These are phyloP conservation scores for Palythoa grandis DNA, from an alignment of 92 coral and sea anemone species.

Conservation along the genomic window DNA sequence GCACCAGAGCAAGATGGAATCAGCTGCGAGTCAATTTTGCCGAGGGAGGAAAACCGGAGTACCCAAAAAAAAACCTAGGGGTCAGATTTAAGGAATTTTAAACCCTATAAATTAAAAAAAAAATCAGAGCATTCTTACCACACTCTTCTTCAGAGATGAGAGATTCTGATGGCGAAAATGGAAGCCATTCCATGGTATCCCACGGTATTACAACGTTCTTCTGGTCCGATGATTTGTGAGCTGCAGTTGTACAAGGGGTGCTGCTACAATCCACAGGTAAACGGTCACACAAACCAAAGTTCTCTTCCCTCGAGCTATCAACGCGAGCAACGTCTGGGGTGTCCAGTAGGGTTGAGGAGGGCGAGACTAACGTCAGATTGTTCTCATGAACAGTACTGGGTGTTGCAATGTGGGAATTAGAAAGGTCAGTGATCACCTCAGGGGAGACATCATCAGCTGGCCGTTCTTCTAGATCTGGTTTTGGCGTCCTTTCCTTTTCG, in stretches of 20 bases:
- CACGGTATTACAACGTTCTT: background rate
- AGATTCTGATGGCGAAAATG: slow-evolving; percentile 31
- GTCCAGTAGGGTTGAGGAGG: slow-evolving; percentile 18
- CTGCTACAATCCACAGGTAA: slow-evolving; percentile 8
- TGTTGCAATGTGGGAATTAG: slow-evolving; percentile 5
- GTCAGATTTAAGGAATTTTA: too few relatives aligned
- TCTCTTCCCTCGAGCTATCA: slow-evolving; percentile 4
- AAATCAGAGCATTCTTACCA: slow-evolving; percentile 2
- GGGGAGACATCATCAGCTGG: slow-evolving; percentile 7
- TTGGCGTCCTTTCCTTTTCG: slow-evolving; percentile 9
- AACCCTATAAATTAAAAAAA: too few relatives aligned
- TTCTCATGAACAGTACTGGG: slow-evolving; percentile 22
- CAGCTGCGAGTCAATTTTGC: too few relatives aligned
- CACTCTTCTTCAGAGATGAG: slow-evolving; percentile 5
- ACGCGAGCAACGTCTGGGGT: slow-evolving; percentile 20
- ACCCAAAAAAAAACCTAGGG: too few relatives aligned
- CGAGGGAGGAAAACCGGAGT: too few relatives aligned
- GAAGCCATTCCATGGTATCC: slow-evolving; percentile 11
- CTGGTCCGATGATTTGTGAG: background rate
- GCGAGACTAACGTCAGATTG: slow-evolving; percentile 19
- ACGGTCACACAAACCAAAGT: background rate
- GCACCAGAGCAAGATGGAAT: too few relatives aligned
- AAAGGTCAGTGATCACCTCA: background rate
- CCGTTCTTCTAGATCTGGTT: slow-evolving; percentile 2
- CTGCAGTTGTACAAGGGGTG: background rate